phyloP scores from a whole-genome alignment of 2,888 invertebrate species.

The Hirudinaria manillensis region DNA sequence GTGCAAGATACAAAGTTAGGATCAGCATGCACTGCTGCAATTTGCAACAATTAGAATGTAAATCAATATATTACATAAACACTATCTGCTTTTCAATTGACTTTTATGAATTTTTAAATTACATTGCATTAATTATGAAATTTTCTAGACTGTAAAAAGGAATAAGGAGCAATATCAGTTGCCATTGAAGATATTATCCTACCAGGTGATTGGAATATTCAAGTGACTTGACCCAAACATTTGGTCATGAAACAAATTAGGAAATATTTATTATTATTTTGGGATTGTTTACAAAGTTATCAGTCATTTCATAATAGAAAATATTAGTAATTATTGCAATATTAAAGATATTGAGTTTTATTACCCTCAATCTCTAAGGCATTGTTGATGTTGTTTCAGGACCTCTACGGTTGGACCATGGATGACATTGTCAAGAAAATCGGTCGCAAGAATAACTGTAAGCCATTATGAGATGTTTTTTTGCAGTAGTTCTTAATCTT shows the following conservation, averaged over 20 bases:
- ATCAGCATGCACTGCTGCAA: no score
- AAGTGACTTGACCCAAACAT: no score
- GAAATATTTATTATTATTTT: no score
- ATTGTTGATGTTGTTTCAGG: constrained; percentile 53
- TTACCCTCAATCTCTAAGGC: background rate
- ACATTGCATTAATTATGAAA: background rate
- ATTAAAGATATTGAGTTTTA: background rate
- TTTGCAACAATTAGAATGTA: no score
- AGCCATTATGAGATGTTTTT: constrained; percentile 40
- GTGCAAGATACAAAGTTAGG: no score
- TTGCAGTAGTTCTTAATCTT: no score
- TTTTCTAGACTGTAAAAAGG: constrained; percentile 72
- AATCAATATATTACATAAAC: no score
- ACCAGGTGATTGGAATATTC: constrained; percentile 60
- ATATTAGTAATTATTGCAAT: background rate
- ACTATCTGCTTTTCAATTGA: no score
- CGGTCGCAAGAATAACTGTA: constrained; percentile 84
- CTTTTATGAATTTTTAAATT: no score
- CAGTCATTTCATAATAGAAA: no score
- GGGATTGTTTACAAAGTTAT: no score
- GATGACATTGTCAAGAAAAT: constrained; percentile 80
- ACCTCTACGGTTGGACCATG: constrained; percentile 92
- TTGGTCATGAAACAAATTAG: no score
- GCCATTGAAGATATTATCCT: constrained; percentile 87
- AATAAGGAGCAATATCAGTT: constrained; percentile 89